Evolutionary conservation across 1,140 invertebrate genomes (phyloP).

Genomic region (Drosophila pruinosa): DNA sequence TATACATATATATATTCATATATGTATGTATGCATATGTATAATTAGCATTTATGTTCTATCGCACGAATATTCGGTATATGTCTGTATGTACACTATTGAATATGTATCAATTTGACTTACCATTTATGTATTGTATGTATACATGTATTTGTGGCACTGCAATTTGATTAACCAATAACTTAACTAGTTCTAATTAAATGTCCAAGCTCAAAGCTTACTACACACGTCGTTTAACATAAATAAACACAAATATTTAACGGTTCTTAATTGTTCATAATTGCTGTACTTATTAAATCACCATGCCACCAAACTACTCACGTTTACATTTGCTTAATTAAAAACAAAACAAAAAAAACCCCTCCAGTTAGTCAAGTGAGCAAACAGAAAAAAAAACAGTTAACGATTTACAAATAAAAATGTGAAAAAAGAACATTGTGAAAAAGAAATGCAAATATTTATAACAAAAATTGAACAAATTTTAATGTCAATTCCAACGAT

Average conservation of each 20-base stretch:
- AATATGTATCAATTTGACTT: constrained; percentile 5
- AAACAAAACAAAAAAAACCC: too few species aligned
- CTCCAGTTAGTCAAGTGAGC: constrained; percentile 13
- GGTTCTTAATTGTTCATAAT: background rate
- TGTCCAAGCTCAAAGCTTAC: constrained; percentile 41
- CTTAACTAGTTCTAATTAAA: constrained; percentile 29
- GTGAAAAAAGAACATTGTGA: background rate
- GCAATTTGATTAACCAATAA: constrained; percentile 14
- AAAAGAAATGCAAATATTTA: background rate
- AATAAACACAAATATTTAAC: background rate
- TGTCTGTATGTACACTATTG: too few species aligned
- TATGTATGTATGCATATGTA: constrained; percentile 6
- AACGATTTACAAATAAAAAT: constrained; percentile 26
- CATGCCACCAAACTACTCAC: background rate
- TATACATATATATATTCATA: constrained; percentile 7
- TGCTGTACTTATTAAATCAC: background rate
- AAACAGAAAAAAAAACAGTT: constrained; percentile 34
- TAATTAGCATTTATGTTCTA: constrained; percentile 15
- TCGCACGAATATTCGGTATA: constrained; percentile 12
- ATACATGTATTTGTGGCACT: constrained; percentile 15
- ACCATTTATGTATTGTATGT: constrained; percentile 12
- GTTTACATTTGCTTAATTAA: background rate
- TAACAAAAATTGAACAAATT: constrained; percentile 24
- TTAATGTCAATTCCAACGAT: constrained; percentile 24
- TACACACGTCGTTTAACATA: background rate